Conservation (phyloP, 2,888 invertebrate species). For the Drosophila helvetica region DNA sequence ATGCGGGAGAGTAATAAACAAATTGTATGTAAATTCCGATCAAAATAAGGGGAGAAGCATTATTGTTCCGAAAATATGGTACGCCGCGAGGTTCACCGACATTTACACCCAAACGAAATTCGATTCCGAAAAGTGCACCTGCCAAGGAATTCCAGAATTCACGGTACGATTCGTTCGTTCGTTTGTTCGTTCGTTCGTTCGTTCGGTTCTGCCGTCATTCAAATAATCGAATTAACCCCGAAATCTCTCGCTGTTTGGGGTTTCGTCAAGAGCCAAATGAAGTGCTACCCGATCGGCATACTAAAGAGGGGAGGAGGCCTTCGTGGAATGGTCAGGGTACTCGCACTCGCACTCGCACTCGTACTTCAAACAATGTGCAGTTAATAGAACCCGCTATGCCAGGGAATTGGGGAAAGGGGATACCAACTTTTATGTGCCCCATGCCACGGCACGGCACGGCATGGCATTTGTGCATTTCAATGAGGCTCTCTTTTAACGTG, state of each 20-base stretch:
- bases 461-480: constrained; percentile 39
- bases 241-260: constrained; percentile 19
- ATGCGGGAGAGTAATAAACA: neutral
- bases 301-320: constrained; percentile 8
- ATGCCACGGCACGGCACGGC: constrained; percentile 9
- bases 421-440: constrained; percentile 28
- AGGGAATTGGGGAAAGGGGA: constrained; percentile 2
- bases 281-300: constrained; percentile 31
- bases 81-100: neutral
- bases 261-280: constrained; percentile 14
- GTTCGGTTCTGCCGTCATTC: constrained; percentile 9
- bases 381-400: constrained; percentile 45
- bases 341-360: neutral
- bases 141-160: constrained; percentile 5
- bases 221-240: constrained; percentile 42
- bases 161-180: neutral
- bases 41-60: too few relatives aligned
- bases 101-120: neutral
- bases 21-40: too few relatives aligned
- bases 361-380: constrained; percentile 28
- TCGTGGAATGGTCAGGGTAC: neutral
- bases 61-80: too few relatives aligned
- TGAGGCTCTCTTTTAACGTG: constrained; percentile 15
- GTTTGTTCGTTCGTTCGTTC: too few relatives aligned
- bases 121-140: constrained; percentile 24